Base-by-base conservation (phyloP, 2,888 invertebrate species). In the Deilephila porcellus region DNA sequence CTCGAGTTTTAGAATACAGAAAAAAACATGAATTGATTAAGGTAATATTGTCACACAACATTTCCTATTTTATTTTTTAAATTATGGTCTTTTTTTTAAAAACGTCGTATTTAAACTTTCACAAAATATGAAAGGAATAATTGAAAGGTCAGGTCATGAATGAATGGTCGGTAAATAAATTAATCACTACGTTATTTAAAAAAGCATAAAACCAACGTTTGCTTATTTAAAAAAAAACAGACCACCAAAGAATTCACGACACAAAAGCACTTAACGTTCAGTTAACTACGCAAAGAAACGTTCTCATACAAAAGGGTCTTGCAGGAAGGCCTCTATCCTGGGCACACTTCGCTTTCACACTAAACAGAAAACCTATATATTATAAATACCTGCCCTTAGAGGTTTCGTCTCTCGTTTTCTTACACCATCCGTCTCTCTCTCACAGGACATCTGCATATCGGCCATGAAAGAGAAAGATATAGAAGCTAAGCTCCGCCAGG, bases 401-500 rank as follows among this genome's bases (percentile, higher is more conserved):
- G 29, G 11, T 11, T 34, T 25, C 14, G 25, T 59, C 53, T 59
- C 20, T 17, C 6, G 14, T 81, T 82, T 4, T 29, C 32, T 52
- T 25, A 37, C 17, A 17, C 52, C 3, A 25, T 32, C n/a, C n/a
- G 25, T 70, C 67, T 72, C 17, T 72, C 25, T 71, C 11, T 60
- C 71, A 5, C 83, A 97, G 97, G 99, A 99, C 86, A 98, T 99
- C 83, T 99, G 99, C 88, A 99, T 99, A 88, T 99, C 99, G 60
- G 99, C 99, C 0, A 98, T 99, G 97, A 99, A 99, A 91, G 99
- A 99, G 87, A 98, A 98, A 86, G 99, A 99, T 85, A 99, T 99
- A 75, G 99, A 99, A 94, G 98, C 98, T 0, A 99, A 99, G 90
- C 91, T 99, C 74, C 96, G 98, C 76, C 98, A 98, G 88, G 99